These are phyloP conservation scores for Aleiodes testaceus DNA, from an alignment of 2,888 invertebrate species.

Conservation along the genomic window DNA sequence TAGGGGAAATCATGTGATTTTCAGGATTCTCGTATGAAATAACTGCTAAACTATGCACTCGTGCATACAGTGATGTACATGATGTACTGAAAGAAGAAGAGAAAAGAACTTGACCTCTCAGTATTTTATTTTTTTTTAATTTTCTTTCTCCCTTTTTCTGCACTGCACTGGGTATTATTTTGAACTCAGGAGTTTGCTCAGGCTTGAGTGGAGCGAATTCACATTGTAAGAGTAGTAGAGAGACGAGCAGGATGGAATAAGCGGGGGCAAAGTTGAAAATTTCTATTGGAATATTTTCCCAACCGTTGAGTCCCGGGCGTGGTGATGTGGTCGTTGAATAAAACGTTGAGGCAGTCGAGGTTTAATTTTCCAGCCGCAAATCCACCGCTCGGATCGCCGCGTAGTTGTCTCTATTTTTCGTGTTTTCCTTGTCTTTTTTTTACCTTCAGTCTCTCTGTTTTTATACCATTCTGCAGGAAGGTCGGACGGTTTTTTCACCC, in stretches of 20 bases:
- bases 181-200: conserved; percentile 17
- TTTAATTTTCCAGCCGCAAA: conserved; percentile 42
- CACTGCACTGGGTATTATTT: conserved; percentile 24
- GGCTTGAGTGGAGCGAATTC: conserved; percentile 7
- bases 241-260: conserved; percentile 1
- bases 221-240: background rate
- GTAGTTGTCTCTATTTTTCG: conserved; percentile 18
- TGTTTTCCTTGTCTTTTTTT: conserved; percentile 6
- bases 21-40: too few species aligned
- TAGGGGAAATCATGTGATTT: too few species aligned
- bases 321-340: conserved; percentile 31
- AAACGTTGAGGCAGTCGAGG: conserved; percentile 41
- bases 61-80: too few species aligned
- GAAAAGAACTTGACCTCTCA: too few species aligned
- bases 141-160: background rate
- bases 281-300: conserved; percentile 30
- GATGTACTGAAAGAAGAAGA: too few species aligned
- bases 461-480: background rate
- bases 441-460: conserved; percentile 18
- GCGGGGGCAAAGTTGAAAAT: conserved; percentile 39
- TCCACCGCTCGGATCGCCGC: conserved; percentile 31
- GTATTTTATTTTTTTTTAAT: too few species aligned
- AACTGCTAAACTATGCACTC: too few species aligned
- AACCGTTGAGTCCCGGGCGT: conserved; percentile 27
- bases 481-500: background rate